phyloP scores from a whole-genome alignment of 2,797 vertebrate genomes.

The Eremophila alpestris region DNA sequence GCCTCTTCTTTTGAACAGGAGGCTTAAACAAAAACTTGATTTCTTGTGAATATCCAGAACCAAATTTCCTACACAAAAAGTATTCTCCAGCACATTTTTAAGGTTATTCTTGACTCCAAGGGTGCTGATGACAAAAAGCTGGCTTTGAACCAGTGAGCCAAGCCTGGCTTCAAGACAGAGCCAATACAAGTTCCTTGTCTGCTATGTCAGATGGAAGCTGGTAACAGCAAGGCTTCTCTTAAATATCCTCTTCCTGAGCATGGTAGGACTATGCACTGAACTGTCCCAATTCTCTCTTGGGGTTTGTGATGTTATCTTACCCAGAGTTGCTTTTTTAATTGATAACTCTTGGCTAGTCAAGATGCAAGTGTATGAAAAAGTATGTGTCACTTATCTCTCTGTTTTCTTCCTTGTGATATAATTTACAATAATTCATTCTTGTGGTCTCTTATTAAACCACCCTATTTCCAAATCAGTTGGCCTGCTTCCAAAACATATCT shows the following conservation, averaged over 20 bases:
- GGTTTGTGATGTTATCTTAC: background rate
- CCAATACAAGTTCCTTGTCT: background rate
- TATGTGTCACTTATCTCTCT: background rate
- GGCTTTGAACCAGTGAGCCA: background rate
- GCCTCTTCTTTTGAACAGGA: background rate
- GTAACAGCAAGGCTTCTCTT: background rate
- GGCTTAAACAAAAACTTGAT: background rate
- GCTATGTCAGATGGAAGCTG: background rate
- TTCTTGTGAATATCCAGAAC: background rate
- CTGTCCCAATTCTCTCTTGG: background rate
- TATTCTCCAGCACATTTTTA: background rate
- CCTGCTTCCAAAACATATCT: background rate
- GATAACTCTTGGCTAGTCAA: background rate
- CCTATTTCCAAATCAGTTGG: slow-evolving; percentile 22
- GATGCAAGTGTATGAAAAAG: background rate
- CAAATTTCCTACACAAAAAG: background rate
- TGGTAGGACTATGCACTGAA: background rate
- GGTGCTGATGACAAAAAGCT: background rate
- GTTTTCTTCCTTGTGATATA: background rate
- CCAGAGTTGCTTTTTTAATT: background rate
- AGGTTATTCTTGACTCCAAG: background rate
- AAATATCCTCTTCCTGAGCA: background rate
- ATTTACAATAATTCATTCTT: slow-evolving; percentile 9
- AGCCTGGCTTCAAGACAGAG: background rate
- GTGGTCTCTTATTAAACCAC: slow-evolving; percentile 18